phyloP scores from a whole-genome alignment of 2,113 vertebrate genomes.

The Pedionomus torquatus region DNA sequence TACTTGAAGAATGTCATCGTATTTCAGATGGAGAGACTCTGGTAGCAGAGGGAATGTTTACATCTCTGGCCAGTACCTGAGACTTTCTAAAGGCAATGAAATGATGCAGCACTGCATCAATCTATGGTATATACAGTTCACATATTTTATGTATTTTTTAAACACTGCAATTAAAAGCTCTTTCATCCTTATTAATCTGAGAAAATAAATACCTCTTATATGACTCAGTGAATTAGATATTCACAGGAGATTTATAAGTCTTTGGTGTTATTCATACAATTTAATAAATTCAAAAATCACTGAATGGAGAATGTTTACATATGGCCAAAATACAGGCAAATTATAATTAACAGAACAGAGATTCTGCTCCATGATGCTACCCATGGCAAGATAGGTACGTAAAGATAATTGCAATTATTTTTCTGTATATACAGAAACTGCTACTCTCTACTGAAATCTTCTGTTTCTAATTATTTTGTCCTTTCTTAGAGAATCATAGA shows the following conservation, averaged over 20 bases:
- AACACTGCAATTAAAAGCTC: not conserved
- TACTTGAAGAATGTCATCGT: not conserved
- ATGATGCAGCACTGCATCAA: not conserved
- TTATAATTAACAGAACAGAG: not conserved
- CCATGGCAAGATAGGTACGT: not conserved
- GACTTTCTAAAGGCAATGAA: not conserved
- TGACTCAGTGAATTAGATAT: not conserved
- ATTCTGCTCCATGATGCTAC: not conserved
- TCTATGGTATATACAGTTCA: fast-evolving
- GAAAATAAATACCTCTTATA: not conserved
- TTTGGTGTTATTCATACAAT: not conserved
- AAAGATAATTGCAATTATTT: not conserved
- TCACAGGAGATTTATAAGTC: not conserved
- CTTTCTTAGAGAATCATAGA: not conserved
- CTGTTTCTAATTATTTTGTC: not conserved
- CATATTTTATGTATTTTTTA: not conserved
- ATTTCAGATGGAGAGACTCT: not conserved
- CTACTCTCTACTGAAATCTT: not conserved
- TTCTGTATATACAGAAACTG: not conserved
- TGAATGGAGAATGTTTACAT: not conserved
- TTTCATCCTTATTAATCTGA: not conserved
- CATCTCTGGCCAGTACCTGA: not conserved
- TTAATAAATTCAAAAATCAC: not conserved
- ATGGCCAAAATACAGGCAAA: not conserved
- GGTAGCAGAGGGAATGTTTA: not conserved